Percentiles rank a stretch among this genome's conserved stretches.
Evolutionary conservation across 1,140 invertebrate species (phyloP).

Genomic region (Sycophila sp.): DNA sequence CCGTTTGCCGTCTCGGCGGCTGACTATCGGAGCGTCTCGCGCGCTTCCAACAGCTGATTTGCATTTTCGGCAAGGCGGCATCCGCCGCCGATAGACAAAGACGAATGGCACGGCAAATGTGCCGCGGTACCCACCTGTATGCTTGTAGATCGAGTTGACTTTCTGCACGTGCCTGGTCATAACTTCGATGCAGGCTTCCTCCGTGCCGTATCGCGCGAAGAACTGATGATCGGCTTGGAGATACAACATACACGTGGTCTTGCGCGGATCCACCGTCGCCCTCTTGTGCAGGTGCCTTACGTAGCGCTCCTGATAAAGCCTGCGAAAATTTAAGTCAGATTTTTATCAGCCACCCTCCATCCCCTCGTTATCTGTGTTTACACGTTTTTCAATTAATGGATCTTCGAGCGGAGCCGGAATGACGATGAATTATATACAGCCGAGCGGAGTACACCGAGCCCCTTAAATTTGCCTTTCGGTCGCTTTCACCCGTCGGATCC

Average conservation of each 20-base stretch:
- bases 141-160: conserved; percentile 91
- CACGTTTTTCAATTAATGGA: too few species aligned
- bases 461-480: too few species aligned
- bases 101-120: too few species aligned
- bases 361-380: background rate
- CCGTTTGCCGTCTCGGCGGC: too few species aligned
- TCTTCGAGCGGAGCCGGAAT: too few species aligned
- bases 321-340: conserved; percentile 26
- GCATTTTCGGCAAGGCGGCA: background rate
- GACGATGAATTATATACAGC: too few species aligned
- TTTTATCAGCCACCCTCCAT: background rate
- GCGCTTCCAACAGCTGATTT: too few species aligned
- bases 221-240: conserved; percentile 95
- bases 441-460: too few species aligned
- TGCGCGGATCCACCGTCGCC: conserved; percentile 79
- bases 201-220: conserved; percentile 89
- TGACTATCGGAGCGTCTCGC: too few species aligned
- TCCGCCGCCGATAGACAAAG: background rate
- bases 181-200: conserved; percentile 94
- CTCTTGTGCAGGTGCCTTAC: conserved; percentile 75
- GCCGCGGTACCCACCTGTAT: conserved; percentile 74
- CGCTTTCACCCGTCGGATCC: too few species aligned
- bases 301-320: conserved; percentile 55
- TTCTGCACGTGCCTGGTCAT: conserved; percentile 94
- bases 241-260: conserved; percentile 90